Evolutionary conservation across 2,113 vertebrate species (phyloP).

Genomic region (Oostethus manadensis): DNA sequence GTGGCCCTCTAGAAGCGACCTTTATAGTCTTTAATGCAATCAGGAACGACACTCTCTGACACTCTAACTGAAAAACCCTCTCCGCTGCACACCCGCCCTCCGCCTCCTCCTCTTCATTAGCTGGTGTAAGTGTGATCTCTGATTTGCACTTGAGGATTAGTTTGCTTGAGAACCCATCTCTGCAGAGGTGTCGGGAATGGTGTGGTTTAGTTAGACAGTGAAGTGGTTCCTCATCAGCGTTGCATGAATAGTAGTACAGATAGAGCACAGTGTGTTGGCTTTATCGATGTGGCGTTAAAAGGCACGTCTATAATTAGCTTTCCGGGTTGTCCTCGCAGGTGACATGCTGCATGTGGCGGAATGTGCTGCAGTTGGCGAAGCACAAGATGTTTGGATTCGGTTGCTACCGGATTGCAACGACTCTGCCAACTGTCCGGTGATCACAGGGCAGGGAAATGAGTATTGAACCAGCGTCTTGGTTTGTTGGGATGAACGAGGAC

Average conservation of each 20-base stretch:
- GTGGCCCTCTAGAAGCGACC: conserved; percentile 4
- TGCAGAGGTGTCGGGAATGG: conserved; percentile 24
- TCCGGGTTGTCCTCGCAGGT: not conserved
- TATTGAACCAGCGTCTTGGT: conserved; percentile 8
- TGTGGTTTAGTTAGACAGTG: conserved; percentile 22
- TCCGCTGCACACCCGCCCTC: conserved; percentile 26
- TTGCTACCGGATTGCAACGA: conserved; percentile 16
- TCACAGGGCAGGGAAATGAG: conserved; percentile 9
- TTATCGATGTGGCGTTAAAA: not conserved
- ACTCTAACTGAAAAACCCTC: conserved; percentile 34
- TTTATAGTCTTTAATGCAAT: conserved; percentile 37
- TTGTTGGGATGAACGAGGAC: conserved; percentile 8
- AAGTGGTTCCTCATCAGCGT: not conserved
- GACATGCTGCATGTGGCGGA: not conserved
- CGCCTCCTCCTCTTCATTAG: conserved; percentile 43
- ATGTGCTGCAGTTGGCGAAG: not conserved
- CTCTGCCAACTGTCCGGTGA: conserved; percentile 5
- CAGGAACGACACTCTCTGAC: conserved; percentile 20
- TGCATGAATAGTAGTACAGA: not conserved
- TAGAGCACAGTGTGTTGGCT: not conserved
- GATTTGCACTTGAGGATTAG: conserved; percentile 55
- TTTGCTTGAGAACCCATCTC: conserved; percentile 27
- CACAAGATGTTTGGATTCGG: not conserved
- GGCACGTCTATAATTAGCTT: not conserved
- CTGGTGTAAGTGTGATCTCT: conserved; percentile 24